These are phyloP conservation scores for Ectemnius continuus DNA, from an alignment of 2,888 invertebrate species.

Conservation along the genomic window DNA sequence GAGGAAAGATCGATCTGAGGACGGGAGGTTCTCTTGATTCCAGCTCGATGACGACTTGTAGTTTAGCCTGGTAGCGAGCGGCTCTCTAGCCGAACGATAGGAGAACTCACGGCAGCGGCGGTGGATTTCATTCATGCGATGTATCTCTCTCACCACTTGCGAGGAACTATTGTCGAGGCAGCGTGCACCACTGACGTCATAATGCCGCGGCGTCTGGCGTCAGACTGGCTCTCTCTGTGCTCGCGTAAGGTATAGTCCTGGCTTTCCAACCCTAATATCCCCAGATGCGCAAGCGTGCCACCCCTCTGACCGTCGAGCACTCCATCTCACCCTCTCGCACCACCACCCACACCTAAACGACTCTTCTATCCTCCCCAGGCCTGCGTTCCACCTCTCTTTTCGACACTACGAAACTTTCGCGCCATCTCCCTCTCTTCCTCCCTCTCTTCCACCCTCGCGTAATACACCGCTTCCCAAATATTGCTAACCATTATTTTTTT, in stretches of 20 bases:
- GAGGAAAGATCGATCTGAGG: no score
- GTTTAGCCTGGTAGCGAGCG: not conserved
- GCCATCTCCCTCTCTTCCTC: constrained; percentile 16
- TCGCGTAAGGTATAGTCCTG: constrained; percentile 51
- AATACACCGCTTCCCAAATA: no score
- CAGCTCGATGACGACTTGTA: no score
- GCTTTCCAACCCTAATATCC: constrained; percentile 24
- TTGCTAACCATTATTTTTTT: no score
- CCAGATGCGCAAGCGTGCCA: constrained; percentile 52
- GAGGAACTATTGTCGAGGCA: constrained; percentile 50
- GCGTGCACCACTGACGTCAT: constrained; percentile 73
- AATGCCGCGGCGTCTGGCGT: constrained; percentile 76
- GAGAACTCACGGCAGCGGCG: constrained; percentile 19
- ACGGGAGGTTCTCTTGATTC: no score
- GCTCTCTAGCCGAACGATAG: not conserved
- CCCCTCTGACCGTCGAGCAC: constrained; percentile 33
- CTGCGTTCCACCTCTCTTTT: constrained; percentile 20
- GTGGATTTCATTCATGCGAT: constrained; percentile 65
- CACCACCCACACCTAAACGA: not conserved
- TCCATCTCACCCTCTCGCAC: not conserved
- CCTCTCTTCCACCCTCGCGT: constrained; percentile 10
- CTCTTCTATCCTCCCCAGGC: constrained; percentile 23
- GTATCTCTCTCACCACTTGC: constrained; percentile 41
- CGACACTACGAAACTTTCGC: constrained; percentile 28
- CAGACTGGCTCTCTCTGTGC: constrained; percentile 69